Evolutionary conservation across 35 echinoderm and acorn worm species (phyloP), one percentile per base, ranked within the genome.

Genomic region (Nesometra sesokonis): DNA sequence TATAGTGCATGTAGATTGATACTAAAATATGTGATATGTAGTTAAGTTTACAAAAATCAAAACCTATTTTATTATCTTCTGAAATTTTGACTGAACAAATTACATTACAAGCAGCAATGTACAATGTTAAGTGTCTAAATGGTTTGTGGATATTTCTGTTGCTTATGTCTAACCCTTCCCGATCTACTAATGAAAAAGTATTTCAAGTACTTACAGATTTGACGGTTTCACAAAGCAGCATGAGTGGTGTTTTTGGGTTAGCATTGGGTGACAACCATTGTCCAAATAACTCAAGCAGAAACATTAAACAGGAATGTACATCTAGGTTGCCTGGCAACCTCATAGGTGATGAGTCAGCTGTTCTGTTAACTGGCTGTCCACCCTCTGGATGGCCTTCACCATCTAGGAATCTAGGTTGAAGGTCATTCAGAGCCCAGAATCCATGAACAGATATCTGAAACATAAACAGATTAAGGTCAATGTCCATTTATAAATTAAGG

Each of bases 201-300:
- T 43, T 7, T 4, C 11, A 32, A 37, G 46, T 77, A 87, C 96
- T 99, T 47, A 99, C 96, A 17, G 92, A 99, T 88, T 99, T 99
- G 76, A 93, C 93, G 0, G 96, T 99, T 86, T 99, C 96, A 88
- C 96, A 99, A 5, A 99, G 90, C 36, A 94, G 87, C 96, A 99
- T 99, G 38, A 99, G 92, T 2, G 96, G 93, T 37, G 96, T 99
- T 37, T 86, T 34, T 36, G 93, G 89, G 27, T 88, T 91, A 17
- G 93, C 83, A 30, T 83, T 90, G 3, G 92, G 96, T 8, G 92
- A 87, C 40, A 99, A 79, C 92, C 93, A 94, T 35, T 94, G 90
- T 19, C 90, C 93, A 76, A 92, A 94, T 13, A 92, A 78, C 90
- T 93, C 95, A 13, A 92, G 81, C n/a, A 94, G 88, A n/a, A 97